A percentile compares a stretch with the other conserved stretches of the same genome.
phyloP scores from a whole-genome alignment of 2,888 invertebrate genomes.

The Luperina testacea region DNA sequence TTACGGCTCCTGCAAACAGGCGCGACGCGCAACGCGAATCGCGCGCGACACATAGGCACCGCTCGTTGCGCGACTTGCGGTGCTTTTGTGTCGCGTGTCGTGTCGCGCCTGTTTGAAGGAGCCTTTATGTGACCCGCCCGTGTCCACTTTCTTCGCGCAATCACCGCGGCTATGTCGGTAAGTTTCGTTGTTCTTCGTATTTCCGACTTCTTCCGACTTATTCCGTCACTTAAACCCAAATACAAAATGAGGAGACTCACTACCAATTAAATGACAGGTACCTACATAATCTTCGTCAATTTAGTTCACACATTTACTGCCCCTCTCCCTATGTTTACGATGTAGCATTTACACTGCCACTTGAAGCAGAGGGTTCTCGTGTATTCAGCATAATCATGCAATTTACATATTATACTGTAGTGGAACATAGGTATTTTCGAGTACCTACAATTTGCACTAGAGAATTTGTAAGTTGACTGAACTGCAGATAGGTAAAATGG shows the following conservation, averaged over 20 bases:
- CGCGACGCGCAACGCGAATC: too few species aligned
- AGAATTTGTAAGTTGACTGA: not conserved
- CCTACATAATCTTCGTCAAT: not conserved
- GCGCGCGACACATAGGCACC: too few species aligned
- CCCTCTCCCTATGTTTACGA: slow-evolving; percentile 30
- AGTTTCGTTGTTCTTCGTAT: too few species aligned
- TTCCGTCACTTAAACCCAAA: not conserved
- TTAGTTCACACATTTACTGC: slow-evolving; percentile 38
- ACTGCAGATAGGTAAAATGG: not conserved
- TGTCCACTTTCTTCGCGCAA: too few species aligned
- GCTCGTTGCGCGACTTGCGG: too few species aligned
- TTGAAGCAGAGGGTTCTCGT: slow-evolving; percentile 24
- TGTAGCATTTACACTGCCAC: slow-evolving; percentile 31
- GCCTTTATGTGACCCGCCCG: too few species aligned
- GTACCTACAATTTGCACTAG: not conserved
- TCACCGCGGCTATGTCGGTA: too few species aligned
- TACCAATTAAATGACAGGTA: not conserved
- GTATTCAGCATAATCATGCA: slow-evolving; percentile 22
- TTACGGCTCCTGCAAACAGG: too few species aligned
- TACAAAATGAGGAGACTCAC: not conserved
- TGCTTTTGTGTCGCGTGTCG: too few species aligned
- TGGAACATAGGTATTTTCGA: slow-evolving; percentile 8
- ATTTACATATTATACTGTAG: slow-evolving; percentile 40
- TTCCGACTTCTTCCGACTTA: not conserved
- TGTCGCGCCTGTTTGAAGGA: too few species aligned